A percentile compares a stretch with the other conserved stretches of the same genome.
These are phyloP conservation scores for Scolanthus callimorphus DNA, from an alignment of 92 coral and sea anemone genomes.

Conservation along the genomic window DNA sequence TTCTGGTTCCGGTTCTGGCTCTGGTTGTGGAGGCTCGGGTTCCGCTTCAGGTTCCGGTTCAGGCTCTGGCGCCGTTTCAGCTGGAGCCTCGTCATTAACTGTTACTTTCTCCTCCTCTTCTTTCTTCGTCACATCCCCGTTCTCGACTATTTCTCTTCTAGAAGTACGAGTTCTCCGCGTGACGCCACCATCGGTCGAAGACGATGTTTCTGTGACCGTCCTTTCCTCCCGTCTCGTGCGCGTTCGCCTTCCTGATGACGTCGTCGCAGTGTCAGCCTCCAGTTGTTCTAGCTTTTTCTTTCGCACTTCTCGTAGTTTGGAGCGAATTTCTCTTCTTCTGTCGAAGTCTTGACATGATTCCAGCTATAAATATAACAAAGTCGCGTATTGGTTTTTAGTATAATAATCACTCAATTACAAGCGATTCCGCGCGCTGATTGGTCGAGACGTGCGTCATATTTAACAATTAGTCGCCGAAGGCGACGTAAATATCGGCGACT, in stretches of 20 bases:
- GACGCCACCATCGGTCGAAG: constrained; percentile 8
- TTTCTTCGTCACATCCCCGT: constrained; percentile 48
- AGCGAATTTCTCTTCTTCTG: constrained; percentile 83
- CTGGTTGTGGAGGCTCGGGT: constrained; percentile 18
- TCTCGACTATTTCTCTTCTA: constrained; percentile 32
- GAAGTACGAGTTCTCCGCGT: constrained; percentile 24
- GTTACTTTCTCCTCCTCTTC: constrained; percentile 32
- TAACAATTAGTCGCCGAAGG: too few relatives aligned
- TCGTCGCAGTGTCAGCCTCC: constrained; percentile 46
- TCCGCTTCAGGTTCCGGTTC: constrained; percentile 13
- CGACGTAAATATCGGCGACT: too few relatives aligned
- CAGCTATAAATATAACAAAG: constrained; percentile 51
- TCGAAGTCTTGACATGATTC: constrained; percentile 84
- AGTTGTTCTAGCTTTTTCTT: constrained; percentile 75
- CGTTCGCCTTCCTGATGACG: constrained; percentile 35
- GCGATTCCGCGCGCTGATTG: too few relatives aligned
- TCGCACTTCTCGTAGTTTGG: constrained; percentile 73
- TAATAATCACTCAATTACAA: too few relatives aligned
- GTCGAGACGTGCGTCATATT: too few relatives aligned
- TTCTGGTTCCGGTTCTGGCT: constrained; percentile 31
- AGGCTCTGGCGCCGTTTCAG: constrained; percentile 17
- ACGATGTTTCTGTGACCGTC: constrained; percentile 5
- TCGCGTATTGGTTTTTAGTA: too few relatives aligned
- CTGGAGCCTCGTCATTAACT: constrained; percentile 23
- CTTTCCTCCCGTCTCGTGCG: constrained; percentile 43